phyloP scores from a whole-genome alignment of 1,140 invertebrate genomes.

The Elymnias hypermnestra region DNA sequence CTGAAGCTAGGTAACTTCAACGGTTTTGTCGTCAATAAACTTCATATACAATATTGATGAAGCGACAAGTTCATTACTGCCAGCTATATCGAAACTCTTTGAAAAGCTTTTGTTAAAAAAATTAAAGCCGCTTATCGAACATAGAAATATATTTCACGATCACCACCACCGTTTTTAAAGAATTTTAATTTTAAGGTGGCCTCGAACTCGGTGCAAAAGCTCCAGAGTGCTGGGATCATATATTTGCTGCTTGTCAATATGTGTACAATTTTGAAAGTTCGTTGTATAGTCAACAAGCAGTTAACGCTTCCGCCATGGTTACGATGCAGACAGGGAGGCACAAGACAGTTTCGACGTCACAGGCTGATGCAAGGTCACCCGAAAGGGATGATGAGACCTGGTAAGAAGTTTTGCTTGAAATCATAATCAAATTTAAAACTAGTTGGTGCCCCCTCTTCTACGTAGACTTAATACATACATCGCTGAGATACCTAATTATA shows the following conservation, averaged over 20 bases:
- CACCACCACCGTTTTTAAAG: too few species aligned
- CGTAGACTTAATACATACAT: too few species aligned
- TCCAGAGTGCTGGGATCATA: slow-evolving; percentile 94
- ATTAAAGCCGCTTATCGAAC: too few species aligned
- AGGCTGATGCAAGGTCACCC: slow-evolving; percentile 60
- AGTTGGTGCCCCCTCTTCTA: too few species aligned
- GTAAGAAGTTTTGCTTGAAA: slow-evolving; percentile 38
- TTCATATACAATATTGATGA: too few species aligned
- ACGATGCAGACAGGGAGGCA: slow-evolving; percentile 67
- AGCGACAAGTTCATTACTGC: too few species aligned
- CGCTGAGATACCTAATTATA: too few species aligned
- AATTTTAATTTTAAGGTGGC: slow-evolving; percentile 78
- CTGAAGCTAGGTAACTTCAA: too few species aligned
- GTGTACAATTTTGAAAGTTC: slow-evolving; percentile 92
- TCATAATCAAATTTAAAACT: not conserved
- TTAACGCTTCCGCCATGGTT: slow-evolving; percentile 64
- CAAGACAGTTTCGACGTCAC: slow-evolving; percentile 77
- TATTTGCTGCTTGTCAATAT: slow-evolving; percentile 93
- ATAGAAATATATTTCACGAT: too few species aligned
- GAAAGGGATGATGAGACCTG: slow-evolving; percentile 86
- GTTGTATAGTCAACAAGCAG: slow-evolving; percentile 83
- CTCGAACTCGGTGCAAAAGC: slow-evolving; percentile 94
- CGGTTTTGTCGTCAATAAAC: too few species aligned
- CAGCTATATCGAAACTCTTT: too few species aligned
- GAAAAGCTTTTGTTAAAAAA: too few species aligned